Conservation (phyloP, 2,888 invertebrate genomes). For the Dichetophora obliterata region DNA sequence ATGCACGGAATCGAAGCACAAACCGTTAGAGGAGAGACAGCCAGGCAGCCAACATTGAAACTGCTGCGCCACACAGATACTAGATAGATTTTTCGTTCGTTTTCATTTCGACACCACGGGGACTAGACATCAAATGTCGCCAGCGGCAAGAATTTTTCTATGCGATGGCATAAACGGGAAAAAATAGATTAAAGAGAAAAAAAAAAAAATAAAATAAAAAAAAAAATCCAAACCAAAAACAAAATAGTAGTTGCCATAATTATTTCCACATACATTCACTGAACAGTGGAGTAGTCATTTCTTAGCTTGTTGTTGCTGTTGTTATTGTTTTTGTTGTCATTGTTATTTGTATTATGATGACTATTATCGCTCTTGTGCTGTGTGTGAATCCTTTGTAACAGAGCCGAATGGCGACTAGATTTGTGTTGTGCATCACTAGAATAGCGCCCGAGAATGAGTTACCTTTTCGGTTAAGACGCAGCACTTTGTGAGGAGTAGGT, state of each 20-base stretch:
- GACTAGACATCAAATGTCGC: slow-evolving; percentile 65
- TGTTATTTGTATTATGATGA: no score
- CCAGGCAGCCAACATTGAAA: slow-evolving; percentile 61
- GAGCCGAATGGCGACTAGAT: slow-evolving; percentile 47
- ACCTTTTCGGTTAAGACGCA: background rate
- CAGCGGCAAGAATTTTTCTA: slow-evolving; percentile 47
- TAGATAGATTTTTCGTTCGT: slow-evolving; percentile 54
- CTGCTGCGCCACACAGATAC: slow-evolving; percentile 49
- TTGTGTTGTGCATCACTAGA: slow-evolving; percentile 43
- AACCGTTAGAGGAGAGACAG: slow-evolving; percentile 55
- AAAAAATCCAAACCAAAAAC: slow-evolving; percentile 1
- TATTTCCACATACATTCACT: slow-evolving; percentile 48
- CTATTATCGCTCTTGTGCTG: background rate
- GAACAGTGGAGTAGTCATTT: slow-evolving; percentile 42
- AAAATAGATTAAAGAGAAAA: background rate
- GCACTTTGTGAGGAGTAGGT: background rate
- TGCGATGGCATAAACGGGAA: background rate
- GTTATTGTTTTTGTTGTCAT: slow-evolving; percentile 44
- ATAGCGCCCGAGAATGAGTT: background rate
- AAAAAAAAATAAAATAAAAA: background rate
- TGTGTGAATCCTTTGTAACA: slow-evolving; percentile 9
- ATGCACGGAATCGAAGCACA: slow-evolving; percentile 49
- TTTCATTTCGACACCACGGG: slow-evolving; percentile 60
- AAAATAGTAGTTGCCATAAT: slow-evolving; percentile 49
- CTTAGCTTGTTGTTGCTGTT: slow-evolving; percentile 46